Conservation (phyloP, 2,113 vertebrate genomes). For the Hiodon tergisus region DNA sequence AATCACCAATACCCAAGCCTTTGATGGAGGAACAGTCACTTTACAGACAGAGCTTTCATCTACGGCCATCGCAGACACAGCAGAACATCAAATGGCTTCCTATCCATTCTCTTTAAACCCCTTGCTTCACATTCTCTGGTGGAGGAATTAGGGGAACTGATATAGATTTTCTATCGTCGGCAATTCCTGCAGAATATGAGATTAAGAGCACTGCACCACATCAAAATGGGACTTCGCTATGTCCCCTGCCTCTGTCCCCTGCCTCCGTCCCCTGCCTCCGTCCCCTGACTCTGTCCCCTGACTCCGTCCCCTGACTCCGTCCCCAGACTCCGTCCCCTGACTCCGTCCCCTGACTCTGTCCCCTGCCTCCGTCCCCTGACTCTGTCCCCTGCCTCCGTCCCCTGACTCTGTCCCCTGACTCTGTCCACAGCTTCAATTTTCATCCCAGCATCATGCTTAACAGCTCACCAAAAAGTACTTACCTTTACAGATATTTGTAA, state of each 20-base stretch:
- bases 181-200: constrained; percentile 31
- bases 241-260: background rate
- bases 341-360: too few species aligned
- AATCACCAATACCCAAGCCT: constrained; percentile 25
- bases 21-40: constrained; percentile 33
- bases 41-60: constrained; percentile 32
- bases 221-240: constrained; percentile 26
- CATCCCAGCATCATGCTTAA: constrained; percentile 52
- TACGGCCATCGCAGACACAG: constrained; percentile 26
- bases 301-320: too few species aligned
- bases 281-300: too few species aligned
- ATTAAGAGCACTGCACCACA: constrained; percentile 26
- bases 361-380: too few species aligned
- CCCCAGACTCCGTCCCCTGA: too few species aligned
- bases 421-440: too few species aligned
- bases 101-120: constrained; percentile 5
- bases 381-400: too few species aligned
- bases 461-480: constrained; percentile 37
- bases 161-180: constrained; percentile 11
- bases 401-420: too few species aligned
- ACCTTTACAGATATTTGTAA: constrained; percentile 20
- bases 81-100: constrained; percentile 32
- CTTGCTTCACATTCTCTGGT: background rate
- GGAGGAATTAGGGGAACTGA: constrained; percentile 9
- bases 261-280: too few species aligned